Percentiles rank a stretch among this genome's conserved stretches.
Evolutionary conservation across 1,140 invertebrate species (phyloP).

Genomic region (Sycophila sp.): DNA sequence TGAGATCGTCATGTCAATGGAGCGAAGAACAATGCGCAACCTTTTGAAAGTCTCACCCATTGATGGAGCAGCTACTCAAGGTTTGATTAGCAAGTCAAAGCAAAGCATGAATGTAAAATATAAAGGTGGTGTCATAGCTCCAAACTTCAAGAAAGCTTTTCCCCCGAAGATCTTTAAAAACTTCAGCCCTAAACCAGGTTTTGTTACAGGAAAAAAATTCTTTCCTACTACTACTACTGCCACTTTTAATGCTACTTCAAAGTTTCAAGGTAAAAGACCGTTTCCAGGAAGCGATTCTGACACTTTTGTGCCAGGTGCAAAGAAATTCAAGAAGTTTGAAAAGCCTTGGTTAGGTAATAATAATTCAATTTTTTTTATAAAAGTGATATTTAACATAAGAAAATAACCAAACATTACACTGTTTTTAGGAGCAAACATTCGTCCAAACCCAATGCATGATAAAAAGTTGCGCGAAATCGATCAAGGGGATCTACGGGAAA

Average conservation of each 20-base stretch:
- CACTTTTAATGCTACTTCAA: slow-evolving; percentile 16
- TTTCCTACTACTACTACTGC: slow-evolving; percentile 24
- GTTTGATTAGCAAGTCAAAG: slow-evolving; percentile 37
- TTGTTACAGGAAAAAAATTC: slow-evolving; percentile 28
- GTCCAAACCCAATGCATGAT: slow-evolving; percentile 40
- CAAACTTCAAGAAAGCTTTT: slow-evolving; percentile 14
- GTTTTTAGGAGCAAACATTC: slow-evolving; percentile 27
- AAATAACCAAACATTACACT: too few relatives aligned
- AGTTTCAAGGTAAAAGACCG: slow-evolving; percentile 31
- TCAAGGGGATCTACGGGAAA: slow-evolving; percentile 53
- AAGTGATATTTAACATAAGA: too few relatives aligned
- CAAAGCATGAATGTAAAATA: slow-evolving; percentile 25
- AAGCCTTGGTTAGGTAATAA: slow-evolving; percentile 27
- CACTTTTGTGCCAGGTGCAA: slow-evolving; percentile 21
- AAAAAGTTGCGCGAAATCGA: slow-evolving; percentile 51
- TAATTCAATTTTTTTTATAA: background rate
- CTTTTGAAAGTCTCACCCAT: slow-evolving; percentile 35
- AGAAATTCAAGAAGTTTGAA: slow-evolving; percentile 33
- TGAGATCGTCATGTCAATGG: slow-evolving; percentile 61
- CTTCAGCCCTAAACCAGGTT: slow-evolving; percentile 7
- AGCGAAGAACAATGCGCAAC: slow-evolving; percentile 55
- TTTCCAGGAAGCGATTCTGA: slow-evolving; percentile 21
- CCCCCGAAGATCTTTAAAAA: slow-evolving; percentile 20
- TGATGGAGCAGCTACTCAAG: slow-evolving; percentile 5
- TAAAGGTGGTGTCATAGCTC: background rate